Evolutionary conservation across 2,797 vertebrate species (phyloP).

Genomic region (Arnoldichthys spilopterus): DNA sequence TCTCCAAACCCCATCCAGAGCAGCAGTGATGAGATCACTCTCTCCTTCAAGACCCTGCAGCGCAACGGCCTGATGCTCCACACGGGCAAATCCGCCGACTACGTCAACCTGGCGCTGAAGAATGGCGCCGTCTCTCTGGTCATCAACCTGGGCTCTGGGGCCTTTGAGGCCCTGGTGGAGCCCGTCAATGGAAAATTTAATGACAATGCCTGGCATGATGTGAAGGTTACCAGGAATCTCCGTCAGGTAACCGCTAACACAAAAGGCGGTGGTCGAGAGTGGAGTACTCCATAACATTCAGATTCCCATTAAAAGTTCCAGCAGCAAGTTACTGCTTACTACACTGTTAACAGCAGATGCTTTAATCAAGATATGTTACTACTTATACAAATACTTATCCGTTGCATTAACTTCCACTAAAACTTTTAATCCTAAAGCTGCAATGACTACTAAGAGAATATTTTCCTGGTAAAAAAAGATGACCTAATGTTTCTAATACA

Average conservation of each 20-base stretch:
- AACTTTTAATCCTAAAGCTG: constrained; percentile 27
- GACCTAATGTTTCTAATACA: constrained; percentile 5
- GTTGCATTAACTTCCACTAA: constrained; percentile 29
- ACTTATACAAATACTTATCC: constrained; percentile 7
- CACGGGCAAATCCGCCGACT: constrained; percentile 98
- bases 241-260: constrained; percentile 97
- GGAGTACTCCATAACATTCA: constrained; percentile 50
- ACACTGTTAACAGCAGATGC: constrained; percentile 23
- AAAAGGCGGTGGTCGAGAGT: constrained; percentile 73
- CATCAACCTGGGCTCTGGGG: constrained; percentile 99
- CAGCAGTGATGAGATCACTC: constrained; percentile 98
- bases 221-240: constrained; percentile 99
- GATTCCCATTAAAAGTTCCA: constrained; percentile 24
- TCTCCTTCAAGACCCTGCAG: constrained; percentile 98
- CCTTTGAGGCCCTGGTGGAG: constrained; percentile 99
- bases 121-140: constrained; percentile 98
- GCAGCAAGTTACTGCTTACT: constrained; percentile 25
- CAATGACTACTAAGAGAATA: background rate
- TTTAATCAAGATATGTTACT: constrained; percentile 14
- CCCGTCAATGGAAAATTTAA: constrained; percentile 99
- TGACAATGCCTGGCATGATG: constrained; percentile 99
- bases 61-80: constrained; percentile 99
- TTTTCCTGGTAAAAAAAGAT: constrained; percentile 1
- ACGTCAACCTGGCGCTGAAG: constrained; percentile 99
- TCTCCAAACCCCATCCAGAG: constrained; percentile 98